These are phyloP conservation scores for Manis pentadactyla DNA, from an alignment of 2,797 vertebrate genomes.

Conservation along the genomic window DNA sequence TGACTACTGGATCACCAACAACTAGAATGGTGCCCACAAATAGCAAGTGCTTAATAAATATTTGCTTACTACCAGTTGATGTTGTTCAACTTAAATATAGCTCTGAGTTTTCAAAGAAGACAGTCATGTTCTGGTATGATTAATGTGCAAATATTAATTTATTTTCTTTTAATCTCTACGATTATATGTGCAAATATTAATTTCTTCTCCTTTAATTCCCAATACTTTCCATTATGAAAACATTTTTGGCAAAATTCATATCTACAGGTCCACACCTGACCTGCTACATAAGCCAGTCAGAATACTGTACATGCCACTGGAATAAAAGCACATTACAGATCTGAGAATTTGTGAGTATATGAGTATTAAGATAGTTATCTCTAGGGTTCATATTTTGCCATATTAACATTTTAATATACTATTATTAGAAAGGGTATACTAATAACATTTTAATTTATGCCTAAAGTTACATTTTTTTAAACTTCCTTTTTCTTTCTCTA, in stretches of 20 bases:
- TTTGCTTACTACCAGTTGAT: conserved; percentile 20
- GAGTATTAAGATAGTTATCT: conserved; percentile 16
- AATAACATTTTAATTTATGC: background rate
- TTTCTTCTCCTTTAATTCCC: conserved; percentile 39
- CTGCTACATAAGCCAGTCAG: background rate
- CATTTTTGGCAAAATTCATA: background rate
- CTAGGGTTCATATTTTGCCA: background rate
- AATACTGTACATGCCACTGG: background rate
- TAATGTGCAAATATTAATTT: conserved; percentile 29
- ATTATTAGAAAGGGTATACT: background rate
- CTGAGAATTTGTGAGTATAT: background rate
- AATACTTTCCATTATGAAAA: conserved; percentile 30
- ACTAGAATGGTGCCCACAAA: background rate
- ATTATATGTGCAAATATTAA: conserved; percentile 20
- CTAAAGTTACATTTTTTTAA: conserved; percentile 12
- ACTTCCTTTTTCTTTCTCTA: background rate
- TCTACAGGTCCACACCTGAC: background rate
- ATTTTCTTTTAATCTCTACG: conserved; percentile 24
- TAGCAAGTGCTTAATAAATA: conserved; percentile 28
- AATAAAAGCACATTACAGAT: background rate
- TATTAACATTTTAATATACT: conserved; percentile 42
- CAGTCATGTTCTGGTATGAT: background rate
- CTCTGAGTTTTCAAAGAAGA: conserved; percentile 12
- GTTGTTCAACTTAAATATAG: conserved; percentile 22
- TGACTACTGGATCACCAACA: background rate